A percentile compares a stretch with the other conserved stretches of the same genome.
Evolutionary conservation across 1,140 invertebrate genomes (phyloP).

Genomic region (Drosophila triauraria): DNA sequence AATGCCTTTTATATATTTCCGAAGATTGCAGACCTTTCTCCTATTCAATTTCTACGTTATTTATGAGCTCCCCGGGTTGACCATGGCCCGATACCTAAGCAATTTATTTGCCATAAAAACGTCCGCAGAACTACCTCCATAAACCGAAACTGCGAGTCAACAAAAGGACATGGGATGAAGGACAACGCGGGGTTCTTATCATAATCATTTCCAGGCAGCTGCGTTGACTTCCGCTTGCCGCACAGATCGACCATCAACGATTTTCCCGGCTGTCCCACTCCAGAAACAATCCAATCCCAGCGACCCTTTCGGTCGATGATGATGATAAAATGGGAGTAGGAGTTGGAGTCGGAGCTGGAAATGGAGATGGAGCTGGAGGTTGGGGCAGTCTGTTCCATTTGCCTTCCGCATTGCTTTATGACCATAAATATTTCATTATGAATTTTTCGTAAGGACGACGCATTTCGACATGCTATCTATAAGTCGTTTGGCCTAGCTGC

Average conservation of each 20-base stretch:
- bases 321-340: constrained; percentile 30
- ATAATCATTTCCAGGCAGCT: constrained; percentile 81
- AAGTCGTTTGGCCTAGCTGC: constrained; percentile 58
- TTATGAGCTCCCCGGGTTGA: constrained; percentile 33
- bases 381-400: constrained; percentile 43
- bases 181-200: constrained; percentile 62
- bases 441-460: constrained; percentile 64
- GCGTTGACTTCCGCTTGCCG: constrained; percentile 70
- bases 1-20: not conserved
- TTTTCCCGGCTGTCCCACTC: constrained; percentile 16
- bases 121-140: constrained; percentile 61
- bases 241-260: constrained; percentile 41
- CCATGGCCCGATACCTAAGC: constrained; percentile 50
- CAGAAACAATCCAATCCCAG: constrained; percentile 37
- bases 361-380: constrained; percentile 29
- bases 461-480: constrained; percentile 72
- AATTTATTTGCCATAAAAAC: constrained; percentile 70
- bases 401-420: constrained; percentile 78
- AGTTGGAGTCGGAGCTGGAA: constrained; percentile 34
- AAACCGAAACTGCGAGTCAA: constrained; percentile 31
- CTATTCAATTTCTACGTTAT: constrained; percentile 11
- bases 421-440: constrained; percentile 83
- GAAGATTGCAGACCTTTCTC: constrained; percentile 5
- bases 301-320: constrained; percentile 68
- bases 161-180: constrained; percentile 48